Percentiles rank a stretch among this genome's conserved stretches.
phyloP scores from a whole-genome alignment of 2,888 invertebrate species.

The Nomada hirtipes region DNA sequence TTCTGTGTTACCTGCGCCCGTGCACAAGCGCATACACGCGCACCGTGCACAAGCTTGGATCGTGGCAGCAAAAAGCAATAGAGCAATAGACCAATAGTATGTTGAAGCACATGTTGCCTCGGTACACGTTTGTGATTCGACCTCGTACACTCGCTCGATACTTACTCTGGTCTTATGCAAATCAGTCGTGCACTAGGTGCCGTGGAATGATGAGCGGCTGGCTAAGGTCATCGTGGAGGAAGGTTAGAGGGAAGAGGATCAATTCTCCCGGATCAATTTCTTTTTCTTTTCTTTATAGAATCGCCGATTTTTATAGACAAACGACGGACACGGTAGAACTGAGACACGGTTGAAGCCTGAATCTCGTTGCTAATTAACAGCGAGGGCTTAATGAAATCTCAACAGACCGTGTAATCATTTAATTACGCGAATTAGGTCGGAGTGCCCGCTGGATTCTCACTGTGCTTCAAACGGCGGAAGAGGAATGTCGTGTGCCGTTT shows the following conservation, averaged over 20 bases:
- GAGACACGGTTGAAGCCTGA: too few relatives aligned
- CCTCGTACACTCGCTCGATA: constrained; percentile 63
- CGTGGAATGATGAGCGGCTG: constrained; percentile 71
- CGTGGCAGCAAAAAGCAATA: constrained; percentile 46
- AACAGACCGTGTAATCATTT: constrained; percentile 54
- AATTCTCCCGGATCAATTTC: background rate
- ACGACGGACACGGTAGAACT: too few relatives aligned
- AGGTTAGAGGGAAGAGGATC: constrained; percentile 64
- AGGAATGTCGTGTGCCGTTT: constrained; percentile 30
- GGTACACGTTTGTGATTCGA: constrained; percentile 40
- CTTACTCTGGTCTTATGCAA: constrained; percentile 70
- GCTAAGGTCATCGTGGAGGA: constrained; percentile 75
- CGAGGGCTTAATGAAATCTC: constrained; percentile 55
- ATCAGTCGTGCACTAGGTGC: constrained; percentile 56
- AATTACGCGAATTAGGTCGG: constrained; percentile 60
- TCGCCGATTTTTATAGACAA: background rate
- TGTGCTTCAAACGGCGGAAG: constrained; percentile 48
- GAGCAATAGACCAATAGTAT: constrained; percentile 22
- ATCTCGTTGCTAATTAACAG: constrained; percentile 52
- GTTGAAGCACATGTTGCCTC: constrained; percentile 53
- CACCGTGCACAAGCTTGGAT: constrained; percentile 23
- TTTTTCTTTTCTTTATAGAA: background rate
- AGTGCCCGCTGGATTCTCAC: constrained; percentile 45
- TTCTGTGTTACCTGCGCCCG: too few relatives aligned
- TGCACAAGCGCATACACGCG: too few relatives aligned